Conservation (phyloP, 2,797 vertebrate species). For the Holocentrus rufus region DNA sequence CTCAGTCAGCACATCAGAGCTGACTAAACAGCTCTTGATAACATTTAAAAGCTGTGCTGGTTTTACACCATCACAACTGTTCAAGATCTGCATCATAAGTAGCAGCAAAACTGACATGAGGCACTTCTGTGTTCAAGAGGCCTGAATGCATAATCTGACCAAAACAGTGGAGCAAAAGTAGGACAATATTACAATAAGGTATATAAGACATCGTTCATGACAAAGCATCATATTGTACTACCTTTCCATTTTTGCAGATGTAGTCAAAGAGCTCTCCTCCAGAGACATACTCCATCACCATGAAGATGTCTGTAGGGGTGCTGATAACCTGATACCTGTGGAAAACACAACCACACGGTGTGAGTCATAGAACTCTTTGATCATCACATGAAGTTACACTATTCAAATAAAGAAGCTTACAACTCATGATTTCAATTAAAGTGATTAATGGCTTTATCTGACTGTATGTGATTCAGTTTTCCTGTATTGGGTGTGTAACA, state of each 20-base stretch:
- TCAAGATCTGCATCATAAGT: conserved; percentile 19
- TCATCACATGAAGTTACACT: conserved; percentile 1
- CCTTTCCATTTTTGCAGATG: conserved; percentile 99
- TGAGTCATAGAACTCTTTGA: conserved; percentile 5
- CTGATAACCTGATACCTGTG: conserved; percentile 98
- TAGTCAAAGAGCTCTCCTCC: conserved; percentile 99
- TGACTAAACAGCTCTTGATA: conserved; percentile 51
- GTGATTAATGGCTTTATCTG: conserved; percentile 1
- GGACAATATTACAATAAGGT: background rate
- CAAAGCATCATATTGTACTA: conserved; percentile 64
- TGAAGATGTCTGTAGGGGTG: conserved; percentile 99
- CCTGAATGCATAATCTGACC: background rate
- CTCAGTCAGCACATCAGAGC: conserved; percentile 46
- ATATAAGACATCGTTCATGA: background rate
- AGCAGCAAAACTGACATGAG: conserved; percentile 12
- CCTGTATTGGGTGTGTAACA: too few species aligned
- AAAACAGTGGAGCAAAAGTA: background rate
- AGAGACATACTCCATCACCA: conserved; percentile 99
- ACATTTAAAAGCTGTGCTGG: conserved; percentile 15
- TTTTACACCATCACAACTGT: conserved; percentile 13
- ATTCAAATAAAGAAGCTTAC: background rate
- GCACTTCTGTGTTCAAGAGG: conserved; percentile 3
- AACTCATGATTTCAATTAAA: background rate
- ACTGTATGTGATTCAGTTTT: background rate
- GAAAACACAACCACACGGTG: conserved; percentile 43